Percentiles rank a stretch among this genome's conserved stretches.
Conservation (phyloP, 2,888 invertebrate species). For the Protonemura montana region DNA sequence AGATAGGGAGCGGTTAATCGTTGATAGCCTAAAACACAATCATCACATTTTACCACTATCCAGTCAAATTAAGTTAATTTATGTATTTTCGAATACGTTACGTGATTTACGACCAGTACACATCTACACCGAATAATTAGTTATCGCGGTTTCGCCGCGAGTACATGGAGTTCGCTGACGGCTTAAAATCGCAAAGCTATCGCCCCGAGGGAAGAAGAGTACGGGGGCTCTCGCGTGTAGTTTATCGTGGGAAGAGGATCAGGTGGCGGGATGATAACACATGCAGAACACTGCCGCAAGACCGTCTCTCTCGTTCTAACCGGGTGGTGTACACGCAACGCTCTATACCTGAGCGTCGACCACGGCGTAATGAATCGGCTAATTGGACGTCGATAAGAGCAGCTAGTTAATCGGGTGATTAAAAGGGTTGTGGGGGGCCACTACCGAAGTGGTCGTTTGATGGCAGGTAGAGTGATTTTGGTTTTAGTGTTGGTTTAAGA, state of each 20-base stretch:
- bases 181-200: not conserved
- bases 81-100: too few species aligned
- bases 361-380: not conserved
- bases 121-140: too few species aligned
- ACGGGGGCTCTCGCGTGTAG: not conserved
- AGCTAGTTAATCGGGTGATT: not conserved
- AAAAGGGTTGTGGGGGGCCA: not conserved
- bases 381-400: not conserved
- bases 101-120: too few species aligned
- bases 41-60: too few species aligned
- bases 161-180: too few species aligned
- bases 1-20: too few species aligned
- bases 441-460: not conserved
- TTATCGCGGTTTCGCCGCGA: too few species aligned
- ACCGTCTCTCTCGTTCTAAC: not conserved
- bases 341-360: not conserved
- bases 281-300: not conserved
- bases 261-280: not conserved
- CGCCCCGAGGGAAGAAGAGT: not conserved
- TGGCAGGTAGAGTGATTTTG: not conserved
- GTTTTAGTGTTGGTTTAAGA: too few species aligned
- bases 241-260: not conserved
- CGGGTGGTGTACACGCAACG: not conserved
- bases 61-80: too few species aligned
- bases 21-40: too few species aligned